These are phyloP conservation scores for Rhagophthalmus giganteus DNA, from an alignment of 2,888 invertebrate genomes.

Conservation along the genomic window DNA sequence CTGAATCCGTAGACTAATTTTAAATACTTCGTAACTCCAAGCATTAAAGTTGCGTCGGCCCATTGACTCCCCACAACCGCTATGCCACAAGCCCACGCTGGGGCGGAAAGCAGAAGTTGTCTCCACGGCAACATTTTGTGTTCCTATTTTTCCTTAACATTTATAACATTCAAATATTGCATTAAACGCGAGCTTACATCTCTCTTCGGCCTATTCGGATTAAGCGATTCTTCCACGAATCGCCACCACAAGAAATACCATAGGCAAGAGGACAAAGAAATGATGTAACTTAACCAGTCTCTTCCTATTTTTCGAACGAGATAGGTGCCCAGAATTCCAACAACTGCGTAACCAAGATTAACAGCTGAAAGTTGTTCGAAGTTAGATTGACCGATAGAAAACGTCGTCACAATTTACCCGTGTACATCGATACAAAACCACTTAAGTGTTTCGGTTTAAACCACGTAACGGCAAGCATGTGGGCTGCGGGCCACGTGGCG, in stretches of 20 bases:
- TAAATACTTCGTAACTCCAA: slow-evolving; percentile 62
- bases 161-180: too few species aligned
- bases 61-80: slow-evolving; percentile 64
- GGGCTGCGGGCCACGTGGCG: slow-evolving; percentile 63
- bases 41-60: slow-evolving; percentile 62
- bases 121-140: slow-evolving; percentile 59
- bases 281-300: slow-evolving; percentile 60
- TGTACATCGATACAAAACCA: slow-evolving; percentile 61
- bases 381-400: neutral
- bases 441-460: slow-evolving; percentile 61
- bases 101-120: slow-evolving; percentile 58
- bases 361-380: slow-evolving; percentile 53
- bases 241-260: slow-evolving; percentile 63
- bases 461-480: slow-evolving; percentile 64
- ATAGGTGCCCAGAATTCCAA: slow-evolving; percentile 60
- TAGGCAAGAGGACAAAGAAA: slow-evolving; percentile 55
- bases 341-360: slow-evolving; percentile 61
- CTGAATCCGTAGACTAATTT: slow-evolving; percentile 63
- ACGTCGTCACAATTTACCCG: slow-evolving; percentile 49
- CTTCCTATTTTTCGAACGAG: slow-evolving; percentile 58
- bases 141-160: too few species aligned
- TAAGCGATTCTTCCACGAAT: slow-evolving; percentile 60
- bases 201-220: slow-evolving; percentile 54
- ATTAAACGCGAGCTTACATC: too few species aligned
- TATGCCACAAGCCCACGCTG: slow-evolving; percentile 63